phyloP scores from a whole-genome alignment of 2,888 invertebrate genomes.

The Theristus sp. region DNA sequence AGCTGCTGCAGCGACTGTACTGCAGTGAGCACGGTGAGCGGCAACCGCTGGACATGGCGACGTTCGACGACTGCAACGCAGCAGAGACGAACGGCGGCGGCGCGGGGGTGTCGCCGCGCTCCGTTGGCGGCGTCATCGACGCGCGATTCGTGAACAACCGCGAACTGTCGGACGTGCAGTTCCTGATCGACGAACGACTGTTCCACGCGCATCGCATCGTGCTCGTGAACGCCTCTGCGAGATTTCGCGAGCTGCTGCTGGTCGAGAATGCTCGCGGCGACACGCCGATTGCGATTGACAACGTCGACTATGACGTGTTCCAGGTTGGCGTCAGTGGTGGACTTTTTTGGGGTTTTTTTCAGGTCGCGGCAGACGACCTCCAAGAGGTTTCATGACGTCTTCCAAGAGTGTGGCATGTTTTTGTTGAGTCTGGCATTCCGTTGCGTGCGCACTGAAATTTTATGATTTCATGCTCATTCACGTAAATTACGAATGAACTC shows the following conservation, averaged over 20 bases:
- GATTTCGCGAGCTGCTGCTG: constrained; percentile 10
- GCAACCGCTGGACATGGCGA: too few relatives aligned
- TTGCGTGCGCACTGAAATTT: too few relatives aligned
- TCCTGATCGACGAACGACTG: constrained; percentile 62
- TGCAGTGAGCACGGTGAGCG: too few relatives aligned
- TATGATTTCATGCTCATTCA: too few relatives aligned
- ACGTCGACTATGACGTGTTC: constrained; percentile 75
- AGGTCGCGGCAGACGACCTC: too few relatives aligned
- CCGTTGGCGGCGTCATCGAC: constrained; percentile 38
- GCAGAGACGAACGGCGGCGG: too few relatives aligned
- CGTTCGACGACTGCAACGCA: too few relatives aligned
- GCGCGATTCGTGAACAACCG: constrained; percentile 83
- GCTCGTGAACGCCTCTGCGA: constrained; percentile 46
- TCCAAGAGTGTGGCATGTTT: too few relatives aligned
- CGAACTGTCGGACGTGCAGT: constrained; percentile 73
- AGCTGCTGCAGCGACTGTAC: not conserved
- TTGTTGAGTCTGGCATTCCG: too few relatives aligned
- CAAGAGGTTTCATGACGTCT: too few relatives aligned
- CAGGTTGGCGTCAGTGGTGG: constrained; percentile 42
- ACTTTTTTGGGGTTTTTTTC: not conserved
- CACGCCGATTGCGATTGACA: constrained; percentile 68
- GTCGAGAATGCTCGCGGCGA: constrained; percentile 40
- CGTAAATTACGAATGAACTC: too few relatives aligned
- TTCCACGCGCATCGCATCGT: constrained; percentile 88
- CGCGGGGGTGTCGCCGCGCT: too few relatives aligned